A percentile compares a stretch with the other conserved stretches of the same genome.
Conservation (phyloP, 2,797 vertebrate species). For the Anableps anableps region DNA sequence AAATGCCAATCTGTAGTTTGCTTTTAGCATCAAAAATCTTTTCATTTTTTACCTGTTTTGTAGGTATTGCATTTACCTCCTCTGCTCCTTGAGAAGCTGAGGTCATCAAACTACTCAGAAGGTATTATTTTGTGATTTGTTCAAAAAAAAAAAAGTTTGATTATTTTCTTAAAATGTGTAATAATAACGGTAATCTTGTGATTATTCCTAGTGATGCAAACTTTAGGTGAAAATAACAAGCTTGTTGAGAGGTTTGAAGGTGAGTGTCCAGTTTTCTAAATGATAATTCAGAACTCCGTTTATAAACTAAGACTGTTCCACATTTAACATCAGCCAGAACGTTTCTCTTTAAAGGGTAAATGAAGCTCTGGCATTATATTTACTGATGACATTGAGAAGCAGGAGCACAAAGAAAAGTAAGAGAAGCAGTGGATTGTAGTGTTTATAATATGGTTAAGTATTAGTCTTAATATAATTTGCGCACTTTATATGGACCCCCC, state of each 20-base stretch:
- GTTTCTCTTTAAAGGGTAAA: background rate
- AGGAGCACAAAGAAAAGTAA: background rate
- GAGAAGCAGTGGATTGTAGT: background rate
- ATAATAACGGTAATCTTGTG: conserved; percentile 1
- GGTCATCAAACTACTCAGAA: conserved; percentile 26
- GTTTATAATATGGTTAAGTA: background rate
- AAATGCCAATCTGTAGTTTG: background rate
- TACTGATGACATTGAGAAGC: background rate
- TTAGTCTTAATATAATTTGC: too few species aligned
- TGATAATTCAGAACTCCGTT: background rate
- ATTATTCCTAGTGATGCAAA: conserved; percentile 49
- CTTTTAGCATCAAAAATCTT: background rate
- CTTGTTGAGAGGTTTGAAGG: conserved; percentile 48
- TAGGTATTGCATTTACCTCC: conserved; percentile 66
- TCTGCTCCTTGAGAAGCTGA: background rate
- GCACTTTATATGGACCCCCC: too few species aligned
- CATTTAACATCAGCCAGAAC: background rate
- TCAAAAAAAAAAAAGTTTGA: background rate
- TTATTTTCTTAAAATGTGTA: background rate
- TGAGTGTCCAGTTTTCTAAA: conserved; percentile 23
- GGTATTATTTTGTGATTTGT: conserved; percentile 24
- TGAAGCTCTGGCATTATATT: background rate
- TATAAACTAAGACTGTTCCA: background rate
- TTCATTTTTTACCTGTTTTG: conserved; percentile 3
- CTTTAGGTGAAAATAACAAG: conserved; percentile 35